A percentile compares a stretch with the other conserved stretches of the same genome.
phyloP scores from a whole-genome alignment of 2,797 vertebrate species.

The Cossypha polioptera region DNA sequence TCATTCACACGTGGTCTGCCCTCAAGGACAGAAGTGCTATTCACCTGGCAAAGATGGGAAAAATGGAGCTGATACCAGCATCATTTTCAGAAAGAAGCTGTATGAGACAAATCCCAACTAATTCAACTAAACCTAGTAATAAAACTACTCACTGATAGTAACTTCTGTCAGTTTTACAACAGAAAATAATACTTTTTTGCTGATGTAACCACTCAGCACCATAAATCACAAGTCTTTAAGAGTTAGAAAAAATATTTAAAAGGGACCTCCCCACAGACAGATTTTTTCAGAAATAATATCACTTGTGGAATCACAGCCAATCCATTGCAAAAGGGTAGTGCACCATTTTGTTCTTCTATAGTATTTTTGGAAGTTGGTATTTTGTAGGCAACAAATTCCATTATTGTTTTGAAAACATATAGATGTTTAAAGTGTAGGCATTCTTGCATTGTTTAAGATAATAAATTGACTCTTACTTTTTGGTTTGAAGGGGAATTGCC shows the following conservation, averaged over 20 bases:
- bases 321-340: not conserved
- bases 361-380: not conserved
- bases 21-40: not conserved
- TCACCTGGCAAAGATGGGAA: not conserved
- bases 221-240: not conserved
- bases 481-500: not conserved
- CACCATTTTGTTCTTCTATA: not conserved
- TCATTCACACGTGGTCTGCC: not conserved
- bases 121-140: not conserved
- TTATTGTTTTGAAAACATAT: not conserved
- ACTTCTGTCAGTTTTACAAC: not conserved
- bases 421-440: not conserved
- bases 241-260: not conserved
- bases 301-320: not conserved
- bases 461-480: not conserved
- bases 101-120: not conserved
- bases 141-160: not conserved
- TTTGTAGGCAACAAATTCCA: not conserved
- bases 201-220: not conserved
- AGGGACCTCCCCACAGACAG: fast-evolving
- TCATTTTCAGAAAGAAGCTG: not conserved
- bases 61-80: not conserved
- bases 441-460: not conserved
- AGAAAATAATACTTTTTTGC: not conserved
- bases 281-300: not conserved